A percentile compares a stretch with the other conserved stretches of the same genome.
phyloP scores from a whole-genome alignment of 1,140 invertebrate genomes.

The Rhopalosiphum maidis region DNA sequence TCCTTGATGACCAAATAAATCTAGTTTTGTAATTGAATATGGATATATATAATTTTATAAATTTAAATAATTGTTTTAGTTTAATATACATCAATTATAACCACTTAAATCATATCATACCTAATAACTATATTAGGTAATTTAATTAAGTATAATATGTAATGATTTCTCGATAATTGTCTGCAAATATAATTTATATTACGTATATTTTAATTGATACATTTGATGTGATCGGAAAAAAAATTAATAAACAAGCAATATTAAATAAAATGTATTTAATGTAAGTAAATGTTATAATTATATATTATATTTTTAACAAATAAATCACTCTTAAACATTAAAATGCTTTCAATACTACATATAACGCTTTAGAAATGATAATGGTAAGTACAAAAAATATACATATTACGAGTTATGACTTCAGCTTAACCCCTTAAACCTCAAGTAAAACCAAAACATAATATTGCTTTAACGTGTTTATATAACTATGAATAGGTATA shows the following conservation, averaged over 20 bases:
- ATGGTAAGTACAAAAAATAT: not conserved
- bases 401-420: not conserved
- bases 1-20: not conserved
- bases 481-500: too few relatives aligned
- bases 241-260: too few relatives aligned
- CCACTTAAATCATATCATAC: too few relatives aligned
- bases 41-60: too few relatives aligned
- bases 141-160: not conserved
- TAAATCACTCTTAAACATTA: not conserved
- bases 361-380: not conserved
- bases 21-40: not conserved
- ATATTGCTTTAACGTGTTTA: not conserved
- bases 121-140: not conserved
- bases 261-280: not conserved
- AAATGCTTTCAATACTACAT: not conserved
- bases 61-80: too few relatives aligned
- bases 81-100: too few relatives aligned
- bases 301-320: not conserved
- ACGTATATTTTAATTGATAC: not conserved
- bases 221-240: not conserved
- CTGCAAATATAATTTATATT: too few relatives aligned
- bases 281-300: not conserved
- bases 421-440: not conserved
- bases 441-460: not conserved
- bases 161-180: not conserved